A percentile compares a stretch with the other conserved stretches of the same genome.
phyloP scores from a whole-genome alignment of 2,797 vertebrate species.

The Masticophis lateralis region DNA sequence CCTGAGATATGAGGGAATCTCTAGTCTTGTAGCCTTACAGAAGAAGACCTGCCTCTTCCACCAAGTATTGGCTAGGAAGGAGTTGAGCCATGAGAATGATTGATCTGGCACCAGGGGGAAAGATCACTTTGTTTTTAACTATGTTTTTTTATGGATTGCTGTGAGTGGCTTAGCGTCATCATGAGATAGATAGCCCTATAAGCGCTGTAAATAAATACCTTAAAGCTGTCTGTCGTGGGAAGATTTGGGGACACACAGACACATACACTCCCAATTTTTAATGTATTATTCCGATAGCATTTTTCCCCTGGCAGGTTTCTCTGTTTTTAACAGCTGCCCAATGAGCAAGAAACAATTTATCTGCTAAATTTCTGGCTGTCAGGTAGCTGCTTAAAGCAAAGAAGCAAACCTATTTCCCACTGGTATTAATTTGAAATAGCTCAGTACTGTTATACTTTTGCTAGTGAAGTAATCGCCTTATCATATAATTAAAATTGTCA shows the following conservation, averaged over 20 bases:
- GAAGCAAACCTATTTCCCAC: background rate
- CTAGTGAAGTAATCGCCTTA: background rate
- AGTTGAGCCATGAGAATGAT: background rate
- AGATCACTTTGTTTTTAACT: background rate
- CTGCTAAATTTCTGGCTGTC: background rate
- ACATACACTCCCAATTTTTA: background rate
- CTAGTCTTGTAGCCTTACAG: background rate
- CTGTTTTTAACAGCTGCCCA: background rate
- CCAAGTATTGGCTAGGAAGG: background rate
- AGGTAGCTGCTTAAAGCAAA: conserved; percentile 1
- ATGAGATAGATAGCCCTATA: background rate
- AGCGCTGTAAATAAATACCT: background rate
- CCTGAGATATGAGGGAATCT: background rate
- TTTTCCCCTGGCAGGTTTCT: background rate
- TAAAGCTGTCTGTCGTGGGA: background rate
- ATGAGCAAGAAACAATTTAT: background rate
- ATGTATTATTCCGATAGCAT: background rate
- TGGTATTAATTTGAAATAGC: background rate
- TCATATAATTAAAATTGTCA: background rate
- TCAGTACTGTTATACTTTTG: background rate
- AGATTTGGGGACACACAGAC: background rate
- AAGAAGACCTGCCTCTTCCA: background rate
- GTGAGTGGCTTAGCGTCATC: background rate
- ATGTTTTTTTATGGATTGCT: background rate
- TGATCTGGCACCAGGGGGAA: background rate